Percentiles rank a stretch among this genome's conserved stretches.
phyloP scores from a whole-genome alignment of 2,113 vertebrate species.

The Tenrec ecaudatus region DNA sequence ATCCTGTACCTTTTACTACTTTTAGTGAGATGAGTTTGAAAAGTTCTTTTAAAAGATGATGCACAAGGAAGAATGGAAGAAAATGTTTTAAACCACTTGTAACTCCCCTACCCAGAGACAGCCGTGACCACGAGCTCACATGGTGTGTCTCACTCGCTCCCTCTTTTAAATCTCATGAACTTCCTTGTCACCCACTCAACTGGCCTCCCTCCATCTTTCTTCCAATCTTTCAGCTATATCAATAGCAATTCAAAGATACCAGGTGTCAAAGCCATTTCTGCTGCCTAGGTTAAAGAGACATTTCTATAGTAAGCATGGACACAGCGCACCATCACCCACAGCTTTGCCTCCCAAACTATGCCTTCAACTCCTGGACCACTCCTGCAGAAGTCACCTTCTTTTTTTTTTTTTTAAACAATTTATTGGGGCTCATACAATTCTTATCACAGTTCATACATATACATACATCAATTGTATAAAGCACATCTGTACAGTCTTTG shows the following conservation, averaged over 20 bases:
- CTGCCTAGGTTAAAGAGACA: not conserved
- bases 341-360: not conserved
- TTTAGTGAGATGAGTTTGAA: not conserved
- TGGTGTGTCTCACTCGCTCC: not conserved
- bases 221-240: not conserved
- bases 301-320: not conserved
- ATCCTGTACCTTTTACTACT: no score
- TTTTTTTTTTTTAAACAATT: no score
- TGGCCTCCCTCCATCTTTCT: not conserved
- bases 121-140: accelerated
- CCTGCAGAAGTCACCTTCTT: no score
- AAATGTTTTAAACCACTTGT: not conserved
- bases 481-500: no score
- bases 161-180: not conserved
- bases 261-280: no score
- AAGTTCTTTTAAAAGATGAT: not conserved
- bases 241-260: not conserved
- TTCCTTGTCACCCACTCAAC: not conserved
- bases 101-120: not conserved
- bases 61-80: constrained; percentile 12
- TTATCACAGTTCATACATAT: no score
- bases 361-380: not conserved
- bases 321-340: not conserved
- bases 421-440: no score
- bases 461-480: no score